Conservation (phyloP, 2,888 invertebrate genomes). For the Diplazon laetatorius region DNA sequence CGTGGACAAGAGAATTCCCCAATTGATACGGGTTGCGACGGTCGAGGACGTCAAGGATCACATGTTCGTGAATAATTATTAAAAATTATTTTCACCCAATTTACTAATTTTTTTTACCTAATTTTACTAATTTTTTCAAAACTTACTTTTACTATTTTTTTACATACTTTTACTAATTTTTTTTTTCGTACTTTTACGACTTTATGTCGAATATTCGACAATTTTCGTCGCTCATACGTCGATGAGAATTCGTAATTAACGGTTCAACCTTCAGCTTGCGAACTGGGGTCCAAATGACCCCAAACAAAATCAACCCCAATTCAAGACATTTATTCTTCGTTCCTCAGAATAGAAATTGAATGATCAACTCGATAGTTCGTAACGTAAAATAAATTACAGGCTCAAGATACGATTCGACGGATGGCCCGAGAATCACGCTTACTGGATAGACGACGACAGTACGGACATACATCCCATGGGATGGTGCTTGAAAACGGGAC, state of each 20-base stretch:
- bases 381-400: conserved; percentile 66
- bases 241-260: background rate
- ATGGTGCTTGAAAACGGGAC: conserved; percentile 95
- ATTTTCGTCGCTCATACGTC: background rate
- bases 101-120: no score
- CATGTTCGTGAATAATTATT: conserved; percentile 71
- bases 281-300: no score
- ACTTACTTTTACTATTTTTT: no score
- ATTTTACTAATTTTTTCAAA: no score
- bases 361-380: background rate
- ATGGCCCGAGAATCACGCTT: conserved; percentile 92
- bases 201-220: background rate
- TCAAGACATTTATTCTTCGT: no score
- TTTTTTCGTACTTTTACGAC: no score
- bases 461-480: conserved; percentile 95
- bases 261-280: no score
- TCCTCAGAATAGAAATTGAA: no score
- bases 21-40: conserved; percentile 93
- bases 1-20: conserved; percentile 92
- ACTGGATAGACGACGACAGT: conserved; percentile 95
- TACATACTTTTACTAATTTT: no score
- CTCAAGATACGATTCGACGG: conserved; percentile 91
- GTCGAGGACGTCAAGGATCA: conserved; percentile 90
- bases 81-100: conserved; percentile 7
- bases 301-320: no score